These are phyloP conservation scores for Montipora foliosa DNA, from an alignment of 64 coral and sea anemone genomes.

Conservation along the genomic window DNA sequence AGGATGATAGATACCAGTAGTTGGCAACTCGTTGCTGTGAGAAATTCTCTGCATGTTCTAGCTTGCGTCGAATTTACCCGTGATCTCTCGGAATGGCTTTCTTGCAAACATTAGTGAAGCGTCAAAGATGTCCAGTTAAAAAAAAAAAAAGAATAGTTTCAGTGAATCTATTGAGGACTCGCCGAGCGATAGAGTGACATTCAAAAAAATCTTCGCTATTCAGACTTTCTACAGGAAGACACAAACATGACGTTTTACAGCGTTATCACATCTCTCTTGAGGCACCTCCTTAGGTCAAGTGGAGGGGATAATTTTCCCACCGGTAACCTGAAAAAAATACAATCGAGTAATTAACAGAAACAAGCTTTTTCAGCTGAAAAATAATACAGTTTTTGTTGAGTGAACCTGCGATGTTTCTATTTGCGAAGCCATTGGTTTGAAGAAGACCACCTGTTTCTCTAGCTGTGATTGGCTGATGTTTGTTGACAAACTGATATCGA, in stretches of 20 bases:
- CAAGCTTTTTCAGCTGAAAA: not conserved
- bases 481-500: conserved; percentile 24
- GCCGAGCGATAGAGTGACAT: not conserved
- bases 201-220: not conserved
- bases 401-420: conserved; percentile 27
- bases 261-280: not conserved
- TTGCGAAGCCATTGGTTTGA: conserved; percentile 33
- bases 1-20: too few species aligned
- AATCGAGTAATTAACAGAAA: conserved; percentile 13
- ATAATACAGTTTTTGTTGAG: not conserved
- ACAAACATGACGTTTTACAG: not conserved
- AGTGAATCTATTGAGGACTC: not conserved
- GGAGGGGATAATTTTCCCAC: conserved; percentile 28
- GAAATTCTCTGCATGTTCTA: conserved; percentile 12
- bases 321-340: conserved; percentile 33
- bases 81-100: conserved; percentile 15
- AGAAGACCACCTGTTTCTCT: conserved; percentile 15
- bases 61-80: conserved; percentile 39
- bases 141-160: not conserved
- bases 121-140: not conserved
- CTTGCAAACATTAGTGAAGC: conserved; percentile 3
- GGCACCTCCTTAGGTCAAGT: not conserved
- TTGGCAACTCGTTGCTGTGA: not conserved
- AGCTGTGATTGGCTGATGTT: conserved; percentile 30
- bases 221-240: not conserved